Evolutionary conservation across 2,113 vertebrate genomes (phyloP).

Genomic region (Phylloscopus whistleri): DNA sequence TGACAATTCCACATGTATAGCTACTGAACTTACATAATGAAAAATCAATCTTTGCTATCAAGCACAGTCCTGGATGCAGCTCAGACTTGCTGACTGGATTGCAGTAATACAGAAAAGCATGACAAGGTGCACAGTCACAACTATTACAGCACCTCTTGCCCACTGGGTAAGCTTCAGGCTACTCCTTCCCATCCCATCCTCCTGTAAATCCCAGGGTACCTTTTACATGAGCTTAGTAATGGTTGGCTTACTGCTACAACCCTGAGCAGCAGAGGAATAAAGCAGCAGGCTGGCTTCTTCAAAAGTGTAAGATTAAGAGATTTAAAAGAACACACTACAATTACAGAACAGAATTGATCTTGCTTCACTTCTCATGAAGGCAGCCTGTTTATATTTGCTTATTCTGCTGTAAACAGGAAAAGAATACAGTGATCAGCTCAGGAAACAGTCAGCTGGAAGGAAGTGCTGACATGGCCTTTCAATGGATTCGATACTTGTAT

Average conservation of each 20-base stretch:
- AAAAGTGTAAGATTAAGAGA: not conserved
- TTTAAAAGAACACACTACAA: not conserved
- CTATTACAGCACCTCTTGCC: not conserved
- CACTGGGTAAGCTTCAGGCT: not conserved
- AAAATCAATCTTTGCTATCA: not conserved
- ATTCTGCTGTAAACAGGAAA: not conserved
- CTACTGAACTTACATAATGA: not conserved
- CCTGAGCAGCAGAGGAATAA: not conserved
- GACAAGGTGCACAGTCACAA: not conserved
- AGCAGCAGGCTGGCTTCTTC: not conserved
- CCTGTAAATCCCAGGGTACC: not conserved
- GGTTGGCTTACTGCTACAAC: not conserved
- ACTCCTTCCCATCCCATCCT: not conserved
- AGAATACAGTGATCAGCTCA: rapidly evolving
- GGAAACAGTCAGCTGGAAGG: not conserved
- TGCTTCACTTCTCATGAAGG: not conserved
- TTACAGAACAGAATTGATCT: not conserved
- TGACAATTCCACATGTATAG: not conserved
- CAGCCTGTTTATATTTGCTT: not conserved
- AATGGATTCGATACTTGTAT: not conserved
- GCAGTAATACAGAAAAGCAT: rapidly evolving
- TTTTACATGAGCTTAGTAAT: not conserved
- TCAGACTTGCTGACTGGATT: not conserved
- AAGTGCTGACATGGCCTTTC: not conserved
- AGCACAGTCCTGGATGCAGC: not conserved